These are phyloP conservation scores for Phymorhynchus buccinoides DNA, from an alignment of 1,140 invertebrate species.

Conservation along the genomic window DNA sequence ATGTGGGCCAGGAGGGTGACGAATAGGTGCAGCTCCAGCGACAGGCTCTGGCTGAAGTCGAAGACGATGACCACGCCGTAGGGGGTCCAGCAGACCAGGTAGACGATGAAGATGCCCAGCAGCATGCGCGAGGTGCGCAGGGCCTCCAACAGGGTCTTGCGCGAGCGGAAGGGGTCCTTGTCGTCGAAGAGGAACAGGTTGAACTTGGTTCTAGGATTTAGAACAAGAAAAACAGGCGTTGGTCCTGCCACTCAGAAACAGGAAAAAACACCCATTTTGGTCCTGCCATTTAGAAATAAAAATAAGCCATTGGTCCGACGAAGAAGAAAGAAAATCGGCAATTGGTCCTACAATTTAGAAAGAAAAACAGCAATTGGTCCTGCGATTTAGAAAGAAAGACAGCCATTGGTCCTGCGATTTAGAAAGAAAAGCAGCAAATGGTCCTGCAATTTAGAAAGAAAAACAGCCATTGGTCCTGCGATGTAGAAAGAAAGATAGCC, in stretches of 20 bases:
- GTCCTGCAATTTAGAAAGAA: too few relatives aligned
- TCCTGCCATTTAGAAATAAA: not conserved
- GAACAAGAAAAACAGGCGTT: not conserved
- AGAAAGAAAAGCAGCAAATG: too few relatives aligned
- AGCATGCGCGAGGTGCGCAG: slow-evolving; percentile 62
- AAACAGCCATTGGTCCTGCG: too few relatives aligned
- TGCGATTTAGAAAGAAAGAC: too few relatives aligned
- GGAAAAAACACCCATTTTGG: not conserved
- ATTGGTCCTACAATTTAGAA: too few relatives aligned
- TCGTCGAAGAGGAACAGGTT: slow-evolving; percentile 53
- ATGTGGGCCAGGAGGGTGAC: slow-evolving; percentile 67
- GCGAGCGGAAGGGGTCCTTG: slow-evolving; percentile 47
- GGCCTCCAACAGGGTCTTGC: slow-evolving; percentile 57
- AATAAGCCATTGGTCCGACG: too few relatives aligned
- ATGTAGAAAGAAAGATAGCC: too few relatives aligned
- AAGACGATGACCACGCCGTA: slow-evolving; percentile 65
- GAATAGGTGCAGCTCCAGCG: slow-evolving; percentile 62
- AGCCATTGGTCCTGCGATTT: too few relatives aligned
- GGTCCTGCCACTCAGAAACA: not conserved
- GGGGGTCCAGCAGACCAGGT: slow-evolving; percentile 69
- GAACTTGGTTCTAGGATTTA: slow-evolving; percentile 55
- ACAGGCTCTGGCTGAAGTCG: slow-evolving; percentile 54
- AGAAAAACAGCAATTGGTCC: too few relatives aligned
- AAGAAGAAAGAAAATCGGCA: not conserved
- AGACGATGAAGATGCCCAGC: slow-evolving; percentile 65